These are phyloP conservation scores for Schizopygopsis pylzovi DNA, from an alignment of 2,797 vertebrate genomes.

Conservation along the genomic window DNA sequence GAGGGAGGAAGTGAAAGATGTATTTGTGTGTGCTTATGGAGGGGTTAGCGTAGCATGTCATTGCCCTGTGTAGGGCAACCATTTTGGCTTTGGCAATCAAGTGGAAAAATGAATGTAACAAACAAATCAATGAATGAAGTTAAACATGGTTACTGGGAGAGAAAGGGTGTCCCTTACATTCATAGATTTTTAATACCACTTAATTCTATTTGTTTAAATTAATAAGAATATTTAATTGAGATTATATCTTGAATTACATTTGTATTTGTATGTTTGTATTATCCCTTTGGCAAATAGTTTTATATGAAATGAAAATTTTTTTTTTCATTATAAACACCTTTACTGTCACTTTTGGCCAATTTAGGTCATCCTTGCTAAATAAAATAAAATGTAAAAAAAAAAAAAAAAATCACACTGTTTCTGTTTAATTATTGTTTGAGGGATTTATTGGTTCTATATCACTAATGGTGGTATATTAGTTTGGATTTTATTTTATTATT, in stretches of 20 bases:
- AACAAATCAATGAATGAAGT: background rate
- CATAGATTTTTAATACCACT: background rate
- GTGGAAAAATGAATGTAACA: background rate
- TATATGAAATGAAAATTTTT: too few relatives aligned
- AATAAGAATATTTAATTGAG: background rate
- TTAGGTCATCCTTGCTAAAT: background rate
- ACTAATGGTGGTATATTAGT: background rate
- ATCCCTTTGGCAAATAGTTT: background rate
- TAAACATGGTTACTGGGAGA: background rate
- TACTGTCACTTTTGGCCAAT: too few relatives aligned
- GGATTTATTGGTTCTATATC: too few relatives aligned
- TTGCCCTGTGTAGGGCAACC: background rate
- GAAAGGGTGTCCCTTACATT: background rate
- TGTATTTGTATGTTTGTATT: background rate
- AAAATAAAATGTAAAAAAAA: background rate
- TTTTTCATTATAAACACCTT: background rate
- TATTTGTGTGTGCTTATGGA: constrained; percentile 9
- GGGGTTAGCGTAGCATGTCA: constrained; percentile 5
- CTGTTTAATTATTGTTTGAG: too few relatives aligned
- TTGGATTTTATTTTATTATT: background rate
- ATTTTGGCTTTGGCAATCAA: background rate
- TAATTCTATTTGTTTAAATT: background rate
- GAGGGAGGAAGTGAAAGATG: background rate
- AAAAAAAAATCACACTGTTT: background rate
- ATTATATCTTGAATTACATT: background rate